Evolutionary conservation across 2,113 vertebrate genomes (phyloP).

Genomic region (Dermatemys mawii): DNA sequence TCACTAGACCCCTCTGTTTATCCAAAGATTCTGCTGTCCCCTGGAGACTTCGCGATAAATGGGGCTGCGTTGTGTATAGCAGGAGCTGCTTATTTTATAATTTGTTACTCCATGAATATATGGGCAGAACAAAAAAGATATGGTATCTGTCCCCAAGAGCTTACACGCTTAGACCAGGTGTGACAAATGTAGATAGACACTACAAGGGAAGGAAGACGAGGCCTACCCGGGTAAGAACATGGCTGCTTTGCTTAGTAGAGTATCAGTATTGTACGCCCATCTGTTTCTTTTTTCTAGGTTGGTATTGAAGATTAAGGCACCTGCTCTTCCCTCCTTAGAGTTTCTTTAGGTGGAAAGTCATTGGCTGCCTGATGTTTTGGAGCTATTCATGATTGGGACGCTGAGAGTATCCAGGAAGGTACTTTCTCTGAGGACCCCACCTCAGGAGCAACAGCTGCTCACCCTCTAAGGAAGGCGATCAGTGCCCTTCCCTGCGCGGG

Average conservation of each 20-base stretch:
- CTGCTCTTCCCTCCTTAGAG: not conserved
- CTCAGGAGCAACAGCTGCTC: slow-evolving; percentile 3
- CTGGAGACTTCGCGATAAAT: not conserved
- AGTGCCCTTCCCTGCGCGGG: not conserved
- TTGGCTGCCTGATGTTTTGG: not conserved
- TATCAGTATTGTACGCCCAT: not conserved
- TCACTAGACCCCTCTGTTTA: not conserved
- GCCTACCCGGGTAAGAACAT: not conserved
- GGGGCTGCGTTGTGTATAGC: not conserved
- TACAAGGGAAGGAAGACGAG: not conserved
- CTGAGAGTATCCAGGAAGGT: slow-evolving; percentile 29
- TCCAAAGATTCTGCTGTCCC: not conserved
- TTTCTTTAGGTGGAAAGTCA: slow-evolving; percentile 32
- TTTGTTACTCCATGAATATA: not conserved
- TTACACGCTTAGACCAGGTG: not conserved
- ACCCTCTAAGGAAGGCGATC: slow-evolving; percentile 19
- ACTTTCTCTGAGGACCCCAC: slow-evolving; percentile 53
- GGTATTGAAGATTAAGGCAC: slow-evolving; percentile 21
- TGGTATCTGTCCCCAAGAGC: rapidly evolving
- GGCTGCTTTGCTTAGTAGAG: not conserved
- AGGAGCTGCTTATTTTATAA: not conserved
- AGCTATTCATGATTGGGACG: slow-evolving; percentile 45
- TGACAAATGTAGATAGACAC: not conserved
- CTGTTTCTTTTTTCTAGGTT: not conserved
- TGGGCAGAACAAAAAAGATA: not conserved